These are phyloP conservation scores for Polyergus mexicanus DNA, from an alignment of 1,140 invertebrate species.

Conservation along the genomic window DNA sequence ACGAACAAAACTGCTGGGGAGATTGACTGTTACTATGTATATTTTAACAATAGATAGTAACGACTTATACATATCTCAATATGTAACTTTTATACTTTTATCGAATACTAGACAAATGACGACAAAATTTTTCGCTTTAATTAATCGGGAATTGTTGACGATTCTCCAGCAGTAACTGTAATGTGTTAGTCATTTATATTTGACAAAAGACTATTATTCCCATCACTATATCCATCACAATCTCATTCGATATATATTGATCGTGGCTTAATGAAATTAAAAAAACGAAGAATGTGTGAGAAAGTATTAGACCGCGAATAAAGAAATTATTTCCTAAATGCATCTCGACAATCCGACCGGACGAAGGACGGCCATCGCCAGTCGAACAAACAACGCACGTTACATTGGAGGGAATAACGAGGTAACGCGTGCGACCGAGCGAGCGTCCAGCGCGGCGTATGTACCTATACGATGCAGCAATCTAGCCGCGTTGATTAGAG, in stretches of 20 bases:
- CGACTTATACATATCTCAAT: conserved; percentile 3
- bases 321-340: conserved; percentile 19
- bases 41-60: not conserved
- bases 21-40: not conserved
- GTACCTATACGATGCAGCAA: conserved; percentile 84
- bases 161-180: not conserved
- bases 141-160: not conserved
- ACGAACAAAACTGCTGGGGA: not conserved
- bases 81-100: not conserved
- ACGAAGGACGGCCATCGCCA: conserved; percentile 1
- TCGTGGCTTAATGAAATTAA: not conserved
- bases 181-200: not conserved
- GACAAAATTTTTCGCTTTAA: not conserved
- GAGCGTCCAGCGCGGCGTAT: conserved; percentile 61
- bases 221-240: not conserved
- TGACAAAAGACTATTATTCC: not conserved
- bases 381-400: conserved; percentile 54
- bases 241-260: not conserved
- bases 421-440: conserved; percentile 66
- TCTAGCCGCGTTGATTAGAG: conserved; percentile 87
- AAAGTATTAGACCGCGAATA: not conserved
- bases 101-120: not conserved
- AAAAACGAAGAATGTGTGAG: not conserved
- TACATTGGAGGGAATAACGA: conserved; percentile 64
- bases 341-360: not conserved